phyloP scores from a whole-genome alignment of 1,140 invertebrate species.

The Scaptomyza montana region DNA sequence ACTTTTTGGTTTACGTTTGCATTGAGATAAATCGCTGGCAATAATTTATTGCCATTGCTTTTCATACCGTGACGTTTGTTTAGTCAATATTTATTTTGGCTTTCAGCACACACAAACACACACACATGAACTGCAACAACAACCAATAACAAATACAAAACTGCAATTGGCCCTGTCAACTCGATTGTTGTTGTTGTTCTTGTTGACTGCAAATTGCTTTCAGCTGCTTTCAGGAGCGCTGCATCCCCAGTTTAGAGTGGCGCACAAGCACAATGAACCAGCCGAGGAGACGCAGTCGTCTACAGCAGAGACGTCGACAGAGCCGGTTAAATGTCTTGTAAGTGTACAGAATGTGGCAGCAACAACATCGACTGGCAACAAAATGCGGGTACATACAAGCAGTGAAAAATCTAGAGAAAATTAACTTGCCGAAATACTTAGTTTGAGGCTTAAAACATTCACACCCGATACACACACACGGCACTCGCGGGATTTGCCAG shows the following conservation, averaged over 20 bases:
- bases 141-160: not conserved
- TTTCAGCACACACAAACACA: conserved; percentile 30
- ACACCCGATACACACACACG: conserved; percentile 4
- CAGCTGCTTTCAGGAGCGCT: conserved; percentile 28
- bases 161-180: conserved; percentile 39
- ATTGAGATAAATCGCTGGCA: conserved; percentile 69
- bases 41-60: conserved; percentile 40
- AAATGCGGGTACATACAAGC: conserved; percentile 31
- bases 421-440: conserved; percentile 41
- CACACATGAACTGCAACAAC: conserved; percentile 4
- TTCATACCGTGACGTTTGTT: conserved; percentile 57
- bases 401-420: conserved; percentile 68
- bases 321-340: conserved; percentile 19
- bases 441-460: conserved; percentile 5
- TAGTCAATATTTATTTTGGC: conserved; percentile 73
- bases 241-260: conserved; percentile 25
- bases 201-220: conserved; percentile 48
- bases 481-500: conserved; percentile 16
- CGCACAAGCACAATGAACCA: conserved; percentile 43
- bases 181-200: conserved; percentile 4
- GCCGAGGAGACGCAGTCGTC: conserved; percentile 6
- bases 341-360: conserved; percentile 3
- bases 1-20: conserved; percentile 31
- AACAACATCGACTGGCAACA: conserved; percentile 4
- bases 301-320: not conserved